Base-by-base conservation (phyloP, 2,113 vertebrate genomes). In the Dipodomys stephensi region DNA sequence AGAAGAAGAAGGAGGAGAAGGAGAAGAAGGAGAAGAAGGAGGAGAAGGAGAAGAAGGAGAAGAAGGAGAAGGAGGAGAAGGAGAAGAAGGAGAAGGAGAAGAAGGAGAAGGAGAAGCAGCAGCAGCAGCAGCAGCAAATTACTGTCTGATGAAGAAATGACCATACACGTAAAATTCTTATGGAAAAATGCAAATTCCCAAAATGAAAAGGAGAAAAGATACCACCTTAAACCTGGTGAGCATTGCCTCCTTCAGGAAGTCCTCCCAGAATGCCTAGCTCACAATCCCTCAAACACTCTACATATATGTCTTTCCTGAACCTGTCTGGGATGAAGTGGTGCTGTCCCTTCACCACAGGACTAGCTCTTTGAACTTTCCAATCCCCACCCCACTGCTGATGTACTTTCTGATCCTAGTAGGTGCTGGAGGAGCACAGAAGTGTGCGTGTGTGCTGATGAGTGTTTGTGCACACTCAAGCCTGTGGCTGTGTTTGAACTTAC, bases 1-100 rank as follows among this genome's bases (percentile, higher is more conserved):
- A 57, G 15, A 18, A 57, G 15, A 18, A 16, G 53, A 18, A 39
- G 49, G 1, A 57, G 15, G 16, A 57, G 53, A 4, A 16, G 15
- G 2, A 16, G 15, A 15, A 16, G 53, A 3, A 57, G 53, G 1
- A 16, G 4, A 2, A 16, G 53, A 3, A 16, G 15, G 2, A 57
- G 15, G 2, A 57, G 53, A 4, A 57, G 53, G 4, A 16, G 53
- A 4, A 16, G 15, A 3, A 16, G 15, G 16, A 18, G 15, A 3
- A 57, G 53, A 4, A 16, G 53, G 16, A 16, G 53, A 19, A 4
- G 53, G 4, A 16, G 53, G 1, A 16, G 15, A 4, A 16, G 53
- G 3, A 57, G 15, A 18, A 4, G 15, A 13, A 57, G 15, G 4
- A 16, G 15, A 13, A 57, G 53, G 3, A 16, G 53, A 13, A 57